phyloP scores from a whole-genome alignment of 2,888 invertebrate genomes.

The Brassicogethes aeneus region DNA sequence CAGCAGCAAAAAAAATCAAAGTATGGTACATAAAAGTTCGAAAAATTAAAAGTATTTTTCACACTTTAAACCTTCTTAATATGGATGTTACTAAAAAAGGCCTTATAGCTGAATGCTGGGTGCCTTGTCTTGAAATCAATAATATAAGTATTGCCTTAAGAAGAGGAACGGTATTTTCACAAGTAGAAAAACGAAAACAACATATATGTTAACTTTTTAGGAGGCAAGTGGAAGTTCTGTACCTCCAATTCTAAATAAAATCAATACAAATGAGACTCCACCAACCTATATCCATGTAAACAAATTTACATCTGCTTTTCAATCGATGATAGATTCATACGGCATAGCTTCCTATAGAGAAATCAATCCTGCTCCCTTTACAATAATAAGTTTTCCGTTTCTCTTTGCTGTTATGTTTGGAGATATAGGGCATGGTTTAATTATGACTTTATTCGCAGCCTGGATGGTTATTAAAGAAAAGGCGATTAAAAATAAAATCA shows the following conservation, averaged over 20 bases:
- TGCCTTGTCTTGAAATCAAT: constrained; percentile 79
- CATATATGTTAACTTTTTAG: no score
- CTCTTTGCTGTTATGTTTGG: constrained; percentile 98
- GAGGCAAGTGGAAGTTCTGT: constrained; percentile 91
- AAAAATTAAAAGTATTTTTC: constrained; percentile 98
- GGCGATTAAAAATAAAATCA: constrained; percentile 63
- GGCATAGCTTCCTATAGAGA: constrained; percentile 94
- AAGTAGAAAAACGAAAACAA: not conserved
- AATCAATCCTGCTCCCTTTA: constrained; percentile 96
- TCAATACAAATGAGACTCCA: constrained; percentile 82
- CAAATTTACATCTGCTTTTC: constrained; percentile 93
- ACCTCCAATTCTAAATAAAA: constrained; percentile 90
- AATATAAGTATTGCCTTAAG: constrained; percentile 87
- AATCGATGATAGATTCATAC: constrained; percentile 91
- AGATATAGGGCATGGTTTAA: constrained; percentile 83
- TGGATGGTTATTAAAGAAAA: constrained; percentile 96
- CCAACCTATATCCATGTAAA: constrained; percentile 95
- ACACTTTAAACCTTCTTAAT: constrained; percentile 95
- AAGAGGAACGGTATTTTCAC: constrained; percentile 70
- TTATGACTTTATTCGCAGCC: constrained; percentile 88
- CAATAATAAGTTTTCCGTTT: constrained; percentile 96
- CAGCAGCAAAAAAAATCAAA: constrained; percentile 96
- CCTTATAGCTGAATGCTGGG: constrained; percentile 98
- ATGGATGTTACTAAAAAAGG: constrained; percentile 99
- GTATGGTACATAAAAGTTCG: constrained; percentile 98